phyloP scores from a whole-genome alignment of 2,113 vertebrate species.

The Anseranas semipalmata region DNA sequence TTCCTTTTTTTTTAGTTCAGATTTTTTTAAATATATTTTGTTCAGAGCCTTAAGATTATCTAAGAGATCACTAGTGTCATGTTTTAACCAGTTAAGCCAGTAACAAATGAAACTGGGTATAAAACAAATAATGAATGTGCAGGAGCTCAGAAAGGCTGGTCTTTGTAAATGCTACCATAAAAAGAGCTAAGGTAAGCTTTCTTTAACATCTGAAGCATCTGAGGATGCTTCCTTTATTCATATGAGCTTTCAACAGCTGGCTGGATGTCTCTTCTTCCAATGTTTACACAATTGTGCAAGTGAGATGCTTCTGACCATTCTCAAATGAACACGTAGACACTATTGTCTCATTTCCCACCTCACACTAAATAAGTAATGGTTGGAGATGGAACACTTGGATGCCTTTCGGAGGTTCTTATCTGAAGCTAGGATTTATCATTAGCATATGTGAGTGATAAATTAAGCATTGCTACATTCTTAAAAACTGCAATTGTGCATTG shows the following conservation, averaged over 20 bases:
- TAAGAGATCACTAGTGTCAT: conserved; percentile 14
- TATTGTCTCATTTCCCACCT: background rate
- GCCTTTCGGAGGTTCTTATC: background rate
- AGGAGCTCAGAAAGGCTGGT: conserved; percentile 22
- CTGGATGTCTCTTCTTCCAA: background rate
- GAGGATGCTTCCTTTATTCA: background rate
- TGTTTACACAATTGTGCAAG: background rate
- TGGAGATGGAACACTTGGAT: background rate
- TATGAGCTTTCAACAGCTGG: background rate
- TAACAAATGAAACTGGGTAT: conserved; percentile 42
- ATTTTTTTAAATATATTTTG: background rate
- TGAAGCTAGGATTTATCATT: background rate
- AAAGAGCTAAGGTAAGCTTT: background rate
- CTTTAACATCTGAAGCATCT: background rate
- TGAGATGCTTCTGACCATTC: background rate
- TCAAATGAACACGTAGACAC: background rate
- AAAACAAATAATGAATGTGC: conserved; percentile 32
- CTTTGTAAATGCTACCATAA: conserved; percentile 25
- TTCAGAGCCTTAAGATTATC: background rate
- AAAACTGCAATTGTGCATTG: background rate
- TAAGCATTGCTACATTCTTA: background rate
- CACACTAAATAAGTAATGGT: background rate
- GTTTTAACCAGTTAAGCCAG: conserved; percentile 36
- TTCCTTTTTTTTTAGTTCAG: background rate
- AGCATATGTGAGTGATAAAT: rapidly evolving